Evolutionary conservation across 2,797 vertebrate genomes (phyloP), one percentile per base, ranked within the genome.

Genomic region (Myotis daubentonii): DNA sequence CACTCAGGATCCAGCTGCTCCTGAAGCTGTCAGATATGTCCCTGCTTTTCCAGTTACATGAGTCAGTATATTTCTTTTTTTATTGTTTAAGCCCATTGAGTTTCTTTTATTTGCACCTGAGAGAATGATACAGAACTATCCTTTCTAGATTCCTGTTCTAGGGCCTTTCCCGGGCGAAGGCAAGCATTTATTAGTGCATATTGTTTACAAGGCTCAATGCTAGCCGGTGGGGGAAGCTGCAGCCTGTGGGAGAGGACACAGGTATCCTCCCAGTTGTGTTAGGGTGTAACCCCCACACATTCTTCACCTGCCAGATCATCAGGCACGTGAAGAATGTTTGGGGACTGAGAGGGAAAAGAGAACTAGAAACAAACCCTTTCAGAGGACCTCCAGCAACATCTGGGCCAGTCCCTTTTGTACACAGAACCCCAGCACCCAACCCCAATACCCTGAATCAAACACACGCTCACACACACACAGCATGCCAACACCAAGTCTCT

Each of bases 71-170:
- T 47, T 47, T 25, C 19, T 19, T 53, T 72, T 80, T 74, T 81
- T 72, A 20, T 74, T 78, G n/a, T 62, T 74, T 72, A 53, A 82
- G 79, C 47, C 55, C 74, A 51, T 75, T 81, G 53, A 3, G n/a
- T 79, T 94, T 94, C 66, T 85, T 22, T 85, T 49, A 55, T 88
- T 93, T 92, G 38, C 38, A 85, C 38, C 53, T 76, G 79, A 80
- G 91, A 94, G 33, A 89, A 68, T 79, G 68, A 82, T 78, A n/a
- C 4, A 17, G 38, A 93, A 78, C 87, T 41, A 74, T 88, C n/a
- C 72, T 65, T 89, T 57, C 28, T 83, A 75, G 72, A 93, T 83
- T 78, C 78, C 38, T 87, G 25, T 44, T 93, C 47, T 89, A 53
- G 36, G 91, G 38, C 57, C 25, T 66, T 81, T 17, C 38, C 53